Conservation (phyloP, 2,797 vertebrate species). For the Sphaeramia orbicularis region DNA sequence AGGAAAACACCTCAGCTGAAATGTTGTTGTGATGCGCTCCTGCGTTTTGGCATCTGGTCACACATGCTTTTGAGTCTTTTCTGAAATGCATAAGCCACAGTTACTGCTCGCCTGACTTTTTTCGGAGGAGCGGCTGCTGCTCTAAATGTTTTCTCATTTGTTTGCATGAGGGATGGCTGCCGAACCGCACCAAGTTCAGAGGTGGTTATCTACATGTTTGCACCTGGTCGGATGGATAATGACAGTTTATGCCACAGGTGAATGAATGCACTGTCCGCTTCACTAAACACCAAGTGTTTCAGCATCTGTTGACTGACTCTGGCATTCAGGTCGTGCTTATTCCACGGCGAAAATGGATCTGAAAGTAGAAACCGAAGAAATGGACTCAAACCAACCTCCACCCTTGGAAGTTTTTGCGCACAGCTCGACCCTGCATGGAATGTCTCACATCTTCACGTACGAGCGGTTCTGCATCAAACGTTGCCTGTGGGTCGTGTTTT, state of each 20-base stretch:
- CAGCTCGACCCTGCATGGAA: constrained; percentile 95
- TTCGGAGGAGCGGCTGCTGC: constrained; percentile 18
- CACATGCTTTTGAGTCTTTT: constrained; percentile 10
- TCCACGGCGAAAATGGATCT: constrained; percentile 89
- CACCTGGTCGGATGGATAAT: constrained; percentile 42
- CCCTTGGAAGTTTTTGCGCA: constrained; percentile 96
- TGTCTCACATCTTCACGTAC: constrained; percentile 98
- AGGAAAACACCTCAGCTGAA: constrained; percentile 11
- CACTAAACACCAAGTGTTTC: constrained; percentile 2
- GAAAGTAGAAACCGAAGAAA: constrained; percentile 92
- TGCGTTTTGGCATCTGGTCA: constrained; percentile 27
- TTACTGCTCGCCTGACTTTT: constrained; percentile 40
- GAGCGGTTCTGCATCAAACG: constrained; percentile 93
- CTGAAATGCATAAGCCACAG: constrained; percentile 23
- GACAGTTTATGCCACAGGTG: constrained; percentile 67
- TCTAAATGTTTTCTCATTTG: constrained; percentile 18
- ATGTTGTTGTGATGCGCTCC: constrained; percentile 22
- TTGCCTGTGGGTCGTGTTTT: constrained; percentile 93
- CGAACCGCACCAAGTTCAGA: constrained; percentile 30
- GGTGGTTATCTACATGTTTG: constrained; percentile 39
- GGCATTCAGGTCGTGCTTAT: constrained; percentile 6
- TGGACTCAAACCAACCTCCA: constrained; percentile 89
- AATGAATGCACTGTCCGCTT: constrained; percentile 42
- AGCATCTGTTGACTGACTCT: constrained; percentile 29
- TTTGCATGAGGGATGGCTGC: constrained; percentile 61